These are phyloP conservation scores for Pseudomyrmex dendroicus DNA, from an alignment of 1,140 invertebrate species.

Conservation along the genomic window DNA sequence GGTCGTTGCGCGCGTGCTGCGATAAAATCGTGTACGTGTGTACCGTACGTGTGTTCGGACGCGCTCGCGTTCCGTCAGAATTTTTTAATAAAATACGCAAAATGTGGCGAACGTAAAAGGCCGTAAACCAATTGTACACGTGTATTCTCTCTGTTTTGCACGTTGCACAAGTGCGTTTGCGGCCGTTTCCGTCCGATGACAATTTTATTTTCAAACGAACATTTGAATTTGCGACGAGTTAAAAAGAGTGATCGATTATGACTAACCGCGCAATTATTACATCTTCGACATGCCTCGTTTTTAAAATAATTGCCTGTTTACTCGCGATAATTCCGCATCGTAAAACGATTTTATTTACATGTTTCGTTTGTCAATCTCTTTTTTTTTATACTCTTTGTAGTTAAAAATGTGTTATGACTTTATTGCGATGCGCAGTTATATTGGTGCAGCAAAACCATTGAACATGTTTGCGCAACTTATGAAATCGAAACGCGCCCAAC, in stretches of 20 bases:
- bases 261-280: conserved; percentile 4
- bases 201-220: conserved; percentile 18
- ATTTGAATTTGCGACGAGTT: conserved; percentile 17
- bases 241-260: background rate
- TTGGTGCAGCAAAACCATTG: no score
- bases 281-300: background rate
- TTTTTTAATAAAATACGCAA: conserved; percentile 70
- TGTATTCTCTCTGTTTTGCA: background rate
- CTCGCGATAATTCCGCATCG: no score
- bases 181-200: conserved; percentile 1
- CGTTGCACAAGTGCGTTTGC: background rate
- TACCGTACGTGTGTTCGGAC: no score
- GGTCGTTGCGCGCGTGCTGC: conserved; percentile 42
- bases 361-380: background rate
- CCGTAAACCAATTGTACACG: conserved; percentile 42
- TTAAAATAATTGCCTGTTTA: background rate
- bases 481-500: background rate
- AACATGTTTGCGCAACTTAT: no score
- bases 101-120: conserved; percentile 36
- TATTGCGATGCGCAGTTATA: no score
- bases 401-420: background rate
- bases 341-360: background rate
- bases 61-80: conserved; percentile 42
- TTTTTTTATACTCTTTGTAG: background rate
- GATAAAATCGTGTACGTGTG: conserved; percentile 63